Percentiles rank a stretch among this genome's conserved stretches.
Evolutionary conservation across 2,113 vertebrate genomes (phyloP).

Genomic region (Cheirogaleus medius): DNA sequence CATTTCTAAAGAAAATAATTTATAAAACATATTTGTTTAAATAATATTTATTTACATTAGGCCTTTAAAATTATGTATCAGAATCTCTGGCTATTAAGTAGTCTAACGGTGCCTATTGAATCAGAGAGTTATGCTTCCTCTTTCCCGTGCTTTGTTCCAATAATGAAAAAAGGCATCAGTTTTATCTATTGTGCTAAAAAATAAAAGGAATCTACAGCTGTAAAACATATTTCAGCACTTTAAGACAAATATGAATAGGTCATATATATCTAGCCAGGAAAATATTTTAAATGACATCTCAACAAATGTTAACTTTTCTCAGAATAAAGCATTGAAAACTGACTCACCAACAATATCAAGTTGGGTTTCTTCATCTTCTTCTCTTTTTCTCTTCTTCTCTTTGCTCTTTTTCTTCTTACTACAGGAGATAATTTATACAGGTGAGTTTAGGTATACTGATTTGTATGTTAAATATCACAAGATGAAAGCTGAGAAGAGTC

Average conservation of each 20-base stretch:
- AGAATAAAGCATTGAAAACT: neutral
- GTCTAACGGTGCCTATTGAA: neutral
- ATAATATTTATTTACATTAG: neutral
- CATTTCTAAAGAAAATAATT: constrained; percentile 5
- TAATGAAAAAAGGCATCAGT: neutral
- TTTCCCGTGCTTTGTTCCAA: neutral
- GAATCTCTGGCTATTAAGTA: neutral
- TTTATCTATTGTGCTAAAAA: neutral
- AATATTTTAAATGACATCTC: neutral
- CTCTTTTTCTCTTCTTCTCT: constrained; percentile 92
- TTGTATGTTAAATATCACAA: neutral
- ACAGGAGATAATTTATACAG: neutral
- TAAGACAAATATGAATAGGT: neutral
- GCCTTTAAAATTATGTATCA: neutral
- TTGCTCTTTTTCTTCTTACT: constrained; percentile 93
- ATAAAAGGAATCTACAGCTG: neutral
- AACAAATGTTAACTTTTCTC: neutral
- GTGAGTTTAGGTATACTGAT: neutral
- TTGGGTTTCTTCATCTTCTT: constrained; percentile 87
- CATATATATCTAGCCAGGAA: neutral
- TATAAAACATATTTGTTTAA: neutral
- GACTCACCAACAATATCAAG: constrained; percentile 91
- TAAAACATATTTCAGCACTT: neutral
- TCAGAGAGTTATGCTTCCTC: neutral
- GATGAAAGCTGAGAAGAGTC: neutral